These are phyloP conservation scores for Sebastes itinus DNA, from an alignment of 2,797 vertebrate genomes.

Conservation along the genomic window DNA sequence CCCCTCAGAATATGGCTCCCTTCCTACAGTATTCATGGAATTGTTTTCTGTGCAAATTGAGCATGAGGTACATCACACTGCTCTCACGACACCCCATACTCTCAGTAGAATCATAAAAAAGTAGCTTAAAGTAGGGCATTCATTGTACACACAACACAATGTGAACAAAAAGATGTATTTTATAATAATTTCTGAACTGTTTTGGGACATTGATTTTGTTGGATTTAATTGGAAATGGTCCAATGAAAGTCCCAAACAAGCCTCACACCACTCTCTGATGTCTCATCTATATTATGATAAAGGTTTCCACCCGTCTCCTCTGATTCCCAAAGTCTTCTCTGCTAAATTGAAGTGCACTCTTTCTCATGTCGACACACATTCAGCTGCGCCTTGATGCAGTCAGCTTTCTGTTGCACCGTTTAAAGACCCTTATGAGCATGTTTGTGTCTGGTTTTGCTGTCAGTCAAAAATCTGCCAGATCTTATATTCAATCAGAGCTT, in stretches of 20 bases:
- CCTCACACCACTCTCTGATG: neutral
- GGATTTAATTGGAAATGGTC: neutral
- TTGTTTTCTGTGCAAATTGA: neutral
- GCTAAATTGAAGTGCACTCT: neutral
- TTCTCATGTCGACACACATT: neutral
- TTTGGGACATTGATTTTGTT: neutral
- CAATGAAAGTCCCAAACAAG: neutral
- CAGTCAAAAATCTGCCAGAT: constrained; percentile 27
- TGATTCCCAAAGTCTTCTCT: neutral
- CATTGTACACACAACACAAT: neutral
- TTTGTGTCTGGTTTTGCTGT: neutral
- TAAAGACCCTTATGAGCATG: neutral
- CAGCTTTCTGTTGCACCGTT: neutral
- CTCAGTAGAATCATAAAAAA: neutral
- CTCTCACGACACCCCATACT: neutral
- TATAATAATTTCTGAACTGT: neutral
- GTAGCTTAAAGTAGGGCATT: neutral
- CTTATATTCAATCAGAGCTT: neutral
- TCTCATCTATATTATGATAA: neutral
- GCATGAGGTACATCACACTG: neutral
- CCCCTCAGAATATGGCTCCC: neutral
- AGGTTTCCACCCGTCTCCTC: constrained; percentile 3
- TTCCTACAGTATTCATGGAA: neutral
- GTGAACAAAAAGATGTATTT: neutral
- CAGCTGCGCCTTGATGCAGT: neutral